Base-by-base conservation (phyloP, 2,797 vertebrate species). In the Moxostoma hubbsi region DNA sequence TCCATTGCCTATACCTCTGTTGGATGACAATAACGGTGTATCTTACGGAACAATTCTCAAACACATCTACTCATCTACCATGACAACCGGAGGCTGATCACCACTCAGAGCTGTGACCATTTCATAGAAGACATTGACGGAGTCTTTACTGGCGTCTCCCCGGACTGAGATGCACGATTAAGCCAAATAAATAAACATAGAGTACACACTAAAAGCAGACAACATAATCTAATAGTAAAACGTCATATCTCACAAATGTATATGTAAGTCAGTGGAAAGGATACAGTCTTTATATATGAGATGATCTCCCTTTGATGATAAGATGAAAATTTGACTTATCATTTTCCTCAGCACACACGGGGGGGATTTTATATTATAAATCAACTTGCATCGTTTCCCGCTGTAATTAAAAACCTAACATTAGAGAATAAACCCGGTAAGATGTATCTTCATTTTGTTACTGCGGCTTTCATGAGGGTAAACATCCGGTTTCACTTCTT, bases 211-310 rank as follows among this genome's bases (percentile, higher is more conserved):
- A 15, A 36, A 59, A 9, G 16, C 11, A 49, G 0, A 36, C 0
- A 51, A 36, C 36, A 36, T 36, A 36, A 4, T 36, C 36, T 36
- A 36, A 36, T 36, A 36, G 36, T 36, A 58, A 68, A 7, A 49
- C 13, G 6, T 63, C 11, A 68, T 0, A 61, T 68, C 1, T 57
- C 11, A 49, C 7, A 11, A 9, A 13, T 50, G 1, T 1, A 66
- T 13, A 1, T 16, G 18, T 8, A 51, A 12, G 2, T 6, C 43
- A 18, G 13, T 6, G 6, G 11, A n/a, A 71, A 91, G 94, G 96
- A 97, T 97, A 96, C 96, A 94, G 89, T 97, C 96, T 89, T 95
- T 97, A 73, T 95, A 95, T 85, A 97, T 93, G 73, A 97, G 95
- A 55, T 94, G 93, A 85, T 97, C 96, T 0, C 96, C 96, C 81